Percentiles rank a stretch among this genome's conserved stretches.
phyloP scores from a whole-genome alignment of 2,888 invertebrate genomes.

The Macrophya annulata region DNA sequence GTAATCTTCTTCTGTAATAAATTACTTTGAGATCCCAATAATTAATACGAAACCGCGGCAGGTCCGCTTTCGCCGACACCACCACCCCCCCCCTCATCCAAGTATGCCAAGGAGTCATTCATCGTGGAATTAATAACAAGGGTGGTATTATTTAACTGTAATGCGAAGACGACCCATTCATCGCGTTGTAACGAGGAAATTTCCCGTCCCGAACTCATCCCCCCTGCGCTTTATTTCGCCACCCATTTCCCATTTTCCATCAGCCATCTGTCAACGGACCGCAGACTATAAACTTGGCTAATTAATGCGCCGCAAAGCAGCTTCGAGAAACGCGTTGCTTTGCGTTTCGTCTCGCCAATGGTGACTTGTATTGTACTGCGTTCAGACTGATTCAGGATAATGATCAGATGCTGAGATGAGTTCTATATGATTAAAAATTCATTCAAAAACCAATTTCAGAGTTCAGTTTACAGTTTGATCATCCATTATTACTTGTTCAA shows the following conservation, averaged over 20 bases:
- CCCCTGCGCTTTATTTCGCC: conserved; percentile 21
- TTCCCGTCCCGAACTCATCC: conserved; percentile 15
- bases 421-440: neutral
- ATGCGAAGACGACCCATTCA: conserved; percentile 59
- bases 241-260: conserved; percentile 48
- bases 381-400: neutral
- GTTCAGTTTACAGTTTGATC: neutral
- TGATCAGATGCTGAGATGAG: neutral
- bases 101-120: conserved; percentile 52
- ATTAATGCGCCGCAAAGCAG: conserved; percentile 47
- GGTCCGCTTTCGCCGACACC: conserved; percentile 13
- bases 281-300: conserved; percentile 57
- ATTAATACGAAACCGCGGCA: conserved; percentile 53
- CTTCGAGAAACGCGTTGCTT: conserved; percentile 15
- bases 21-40: conserved; percentile 46
- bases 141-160: conserved; percentile 58
- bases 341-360: neutral
- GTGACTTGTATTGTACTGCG: conserved; percentile 1
- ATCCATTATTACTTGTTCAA: neutral
- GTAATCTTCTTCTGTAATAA: conserved; percentile 43
- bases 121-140: conserved; percentile 58
- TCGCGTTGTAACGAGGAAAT: conserved; percentile 55
- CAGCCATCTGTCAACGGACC: conserved; percentile 54
- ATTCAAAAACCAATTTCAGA: neutral
- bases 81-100: no score